These are phyloP conservation scores for Stenchaetothrips biformis DNA, from an alignment of 2,888 invertebrate genomes.

Conservation along the genomic window DNA sequence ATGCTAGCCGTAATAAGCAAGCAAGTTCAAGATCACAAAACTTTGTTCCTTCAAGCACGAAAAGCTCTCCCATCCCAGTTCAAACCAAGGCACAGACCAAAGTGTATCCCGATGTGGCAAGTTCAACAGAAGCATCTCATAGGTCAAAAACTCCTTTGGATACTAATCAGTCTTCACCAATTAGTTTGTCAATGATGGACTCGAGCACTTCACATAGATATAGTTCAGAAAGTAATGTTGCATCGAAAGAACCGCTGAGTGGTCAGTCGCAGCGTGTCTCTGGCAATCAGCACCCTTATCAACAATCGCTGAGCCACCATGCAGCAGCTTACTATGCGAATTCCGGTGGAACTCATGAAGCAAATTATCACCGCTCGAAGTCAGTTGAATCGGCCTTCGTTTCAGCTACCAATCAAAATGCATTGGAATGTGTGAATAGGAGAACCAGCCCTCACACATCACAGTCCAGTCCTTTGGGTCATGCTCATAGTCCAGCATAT, in stretches of 20 bases:
- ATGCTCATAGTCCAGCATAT: constrained; percentile 73
- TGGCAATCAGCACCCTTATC: constrained; percentile 17
- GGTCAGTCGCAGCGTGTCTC: background rate
- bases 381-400: constrained; percentile 52
- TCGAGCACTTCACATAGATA: constrained; percentile 41
- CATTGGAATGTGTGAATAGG: constrained; percentile 61
- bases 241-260: background rate
- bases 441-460: constrained; percentile 64
- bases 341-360: constrained; percentile 28
- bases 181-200: constrained; percentile 72
- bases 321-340: constrained; percentile 33
- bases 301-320: background rate
- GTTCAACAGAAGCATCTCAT: constrained; percentile 44
- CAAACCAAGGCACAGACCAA: constrained; percentile 75
- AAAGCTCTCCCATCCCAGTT: constrained; percentile 48
- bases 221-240: background rate
- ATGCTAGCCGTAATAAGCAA: constrained; percentile 39
- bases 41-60: background rate
- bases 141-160: constrained; percentile 48
- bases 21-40: constrained; percentile 43
- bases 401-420: constrained; percentile 56
- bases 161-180: constrained; percentile 65
- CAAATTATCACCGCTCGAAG: background rate
- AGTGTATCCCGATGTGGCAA: constrained; percentile 63
- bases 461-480: constrained; percentile 66